Conservation (phyloP, 2,888 invertebrate species). For the Heteromurus nitidus region DNA sequence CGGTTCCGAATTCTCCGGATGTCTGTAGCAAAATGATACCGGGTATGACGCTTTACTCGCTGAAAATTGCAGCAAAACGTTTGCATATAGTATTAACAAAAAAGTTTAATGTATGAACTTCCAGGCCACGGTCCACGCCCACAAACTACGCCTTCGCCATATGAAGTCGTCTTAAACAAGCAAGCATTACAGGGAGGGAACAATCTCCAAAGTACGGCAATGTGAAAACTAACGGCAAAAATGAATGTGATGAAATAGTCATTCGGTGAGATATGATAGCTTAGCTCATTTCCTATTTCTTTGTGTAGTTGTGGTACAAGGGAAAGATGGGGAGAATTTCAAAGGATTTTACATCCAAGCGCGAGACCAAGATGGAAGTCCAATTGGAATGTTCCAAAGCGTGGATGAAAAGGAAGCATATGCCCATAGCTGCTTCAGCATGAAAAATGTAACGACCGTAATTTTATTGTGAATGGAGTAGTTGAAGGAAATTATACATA, state of each 20-base stretch:
- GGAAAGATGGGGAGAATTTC: slow-evolving; percentile 35
- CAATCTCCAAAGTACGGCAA: slow-evolving; percentile 58
- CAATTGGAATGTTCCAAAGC: slow-evolving; percentile 62
- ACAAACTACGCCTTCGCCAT: slow-evolving; percentile 46
- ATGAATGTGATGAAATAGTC: background rate
- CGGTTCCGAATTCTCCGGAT: slow-evolving; percentile 59
- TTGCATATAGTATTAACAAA: background rate
- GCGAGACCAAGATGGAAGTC: slow-evolving; percentile 58
- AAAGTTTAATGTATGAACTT: background rate
- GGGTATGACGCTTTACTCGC: slow-evolving; percentile 33
- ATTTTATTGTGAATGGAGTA: background rate
- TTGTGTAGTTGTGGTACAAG: slow-evolving; percentile 23
- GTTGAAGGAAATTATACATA: too few relatives aligned
- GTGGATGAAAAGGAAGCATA: slow-evolving; percentile 37
- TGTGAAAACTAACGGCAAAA: background rate
- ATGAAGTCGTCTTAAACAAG: slow-evolving; percentile 40
- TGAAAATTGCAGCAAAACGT: background rate
- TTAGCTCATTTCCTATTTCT: too few relatives aligned
- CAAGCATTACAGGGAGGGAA: slow-evolving; percentile 47
- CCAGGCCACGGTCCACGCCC: slow-evolving; percentile 66
- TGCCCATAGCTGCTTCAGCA: slow-evolving; percentile 63
- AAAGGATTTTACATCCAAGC: slow-evolving; percentile 69
- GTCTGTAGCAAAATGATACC: slow-evolving; percentile 68
- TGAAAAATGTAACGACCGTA: slow-evolving; percentile 64
- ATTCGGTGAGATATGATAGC: too few relatives aligned